Percentiles rank a stretch among this genome's conserved stretches.
phyloP scores from a whole-genome alignment of 2,888 invertebrate species.

The Amphipyra tragopoginis region DNA sequence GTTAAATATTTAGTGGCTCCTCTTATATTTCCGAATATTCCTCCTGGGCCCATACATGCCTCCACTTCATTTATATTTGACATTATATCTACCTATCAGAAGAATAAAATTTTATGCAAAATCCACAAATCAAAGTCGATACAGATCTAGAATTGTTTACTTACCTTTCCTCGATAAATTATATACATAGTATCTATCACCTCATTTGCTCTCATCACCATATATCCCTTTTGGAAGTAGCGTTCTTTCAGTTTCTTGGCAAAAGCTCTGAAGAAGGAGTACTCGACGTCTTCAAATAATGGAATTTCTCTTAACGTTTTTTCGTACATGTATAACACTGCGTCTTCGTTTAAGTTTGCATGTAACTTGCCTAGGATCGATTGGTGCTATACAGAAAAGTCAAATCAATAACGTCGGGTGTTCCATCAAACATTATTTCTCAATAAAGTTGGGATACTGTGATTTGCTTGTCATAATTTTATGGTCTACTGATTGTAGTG shows the following conservation, averaged over 20 bases:
- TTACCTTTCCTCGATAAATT: slow-evolving; percentile 86
- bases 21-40: slow-evolving; percentile 87
- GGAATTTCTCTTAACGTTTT: slow-evolving; percentile 88
- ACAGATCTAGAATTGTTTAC: slow-evolving; percentile 1
- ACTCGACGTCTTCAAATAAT: slow-evolving; percentile 86
- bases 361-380: slow-evolving; percentile 86
- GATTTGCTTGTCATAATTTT: too few relatives aligned
- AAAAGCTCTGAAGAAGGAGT: slow-evolving; percentile 88
- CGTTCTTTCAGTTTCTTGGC: slow-evolving; percentile 84
- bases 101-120: neutral
- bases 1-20: slow-evolving; percentile 79
- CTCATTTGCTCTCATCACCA: slow-evolving; percentile 83
- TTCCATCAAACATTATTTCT: too few relatives aligned
- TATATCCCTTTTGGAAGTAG: slow-evolving; percentile 85
- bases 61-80: slow-evolving; percentile 83
- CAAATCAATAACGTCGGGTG: too few relatives aligned
- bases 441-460: too few relatives aligned
- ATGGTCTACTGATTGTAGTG: too few relatives aligned
- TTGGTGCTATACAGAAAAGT: slow-evolving; percentile 75
- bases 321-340: slow-evolving; percentile 88
- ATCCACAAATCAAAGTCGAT: neutral
- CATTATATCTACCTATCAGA: slow-evolving; percentile 79
- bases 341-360: slow-evolving; percentile 88
- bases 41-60: slow-evolving; percentile 87
- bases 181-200: slow-evolving; percentile 83